phyloP scores from a whole-genome alignment of 2,113 vertebrate genomes.

The Brachirus orientalis region DNA sequence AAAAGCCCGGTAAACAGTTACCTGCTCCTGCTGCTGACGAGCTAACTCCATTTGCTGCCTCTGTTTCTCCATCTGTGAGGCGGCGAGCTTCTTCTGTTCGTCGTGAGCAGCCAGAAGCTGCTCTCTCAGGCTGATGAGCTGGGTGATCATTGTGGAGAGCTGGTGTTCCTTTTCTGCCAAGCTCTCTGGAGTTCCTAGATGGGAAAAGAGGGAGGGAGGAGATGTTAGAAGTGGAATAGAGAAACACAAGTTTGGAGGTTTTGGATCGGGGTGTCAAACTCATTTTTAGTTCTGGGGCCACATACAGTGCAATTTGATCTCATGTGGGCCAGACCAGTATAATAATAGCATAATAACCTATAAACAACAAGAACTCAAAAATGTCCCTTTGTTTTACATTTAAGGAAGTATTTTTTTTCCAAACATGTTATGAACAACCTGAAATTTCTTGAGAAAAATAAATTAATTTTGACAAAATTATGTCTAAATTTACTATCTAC shows the following conservation, averaged over 20 bases:
- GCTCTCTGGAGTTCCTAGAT: conserved; percentile 95
- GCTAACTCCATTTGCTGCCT: conserved; percentile 99
- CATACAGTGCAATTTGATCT: too few species aligned
- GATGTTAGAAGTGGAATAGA: conserved; percentile 4
- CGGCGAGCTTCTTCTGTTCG: conserved; percentile 98
- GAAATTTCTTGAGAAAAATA: too few species aligned
- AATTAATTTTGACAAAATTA: too few species aligned
- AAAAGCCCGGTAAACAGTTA: conserved; percentile 69
- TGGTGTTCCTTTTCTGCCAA: conserved; percentile 98
- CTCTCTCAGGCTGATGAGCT: conserved; percentile 98
- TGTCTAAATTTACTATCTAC: too few species aligned
- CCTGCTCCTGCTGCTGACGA: conserved; percentile 98
- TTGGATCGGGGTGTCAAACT: too few species aligned
- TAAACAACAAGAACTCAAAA: too few species aligned
- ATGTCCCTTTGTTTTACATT: too few species aligned
- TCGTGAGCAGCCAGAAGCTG: conserved; percentile 98
- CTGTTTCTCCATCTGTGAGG: conserved; percentile 99
- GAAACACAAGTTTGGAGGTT: conserved; percentile 14
- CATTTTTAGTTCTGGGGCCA: too few species aligned
- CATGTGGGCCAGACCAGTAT: too few species aligned
- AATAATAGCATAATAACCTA: too few species aligned
- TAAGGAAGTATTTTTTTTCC: too few species aligned
- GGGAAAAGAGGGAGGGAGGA: not conserved
- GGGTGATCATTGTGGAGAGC: conserved; percentile 98
- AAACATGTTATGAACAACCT: too few species aligned